phyloP scores from a whole-genome alignment of 2,888 invertebrate genomes.

The Macrophya annulata region DNA sequence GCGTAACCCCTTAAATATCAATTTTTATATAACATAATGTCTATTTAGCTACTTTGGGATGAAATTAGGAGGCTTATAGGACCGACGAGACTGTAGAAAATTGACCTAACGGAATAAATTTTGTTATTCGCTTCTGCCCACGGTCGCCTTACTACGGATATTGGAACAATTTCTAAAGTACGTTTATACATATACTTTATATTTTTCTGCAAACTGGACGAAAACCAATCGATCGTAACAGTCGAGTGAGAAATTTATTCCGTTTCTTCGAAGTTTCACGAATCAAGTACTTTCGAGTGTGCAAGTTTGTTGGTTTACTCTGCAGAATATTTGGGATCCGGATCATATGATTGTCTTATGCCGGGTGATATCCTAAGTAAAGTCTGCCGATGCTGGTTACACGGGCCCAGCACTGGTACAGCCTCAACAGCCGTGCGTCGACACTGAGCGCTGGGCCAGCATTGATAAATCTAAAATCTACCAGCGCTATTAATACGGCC shows the following conservation, averaged over 20 bases:
- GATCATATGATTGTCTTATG: background rate
- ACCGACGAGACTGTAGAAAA: background rate
- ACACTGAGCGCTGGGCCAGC: too few species aligned
- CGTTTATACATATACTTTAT: background rate
- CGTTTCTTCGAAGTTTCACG: background rate
- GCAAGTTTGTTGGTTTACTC: constrained; percentile 2
- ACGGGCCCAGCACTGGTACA: too few species aligned
- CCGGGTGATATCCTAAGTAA: background rate
- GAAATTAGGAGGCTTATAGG: background rate
- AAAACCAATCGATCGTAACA: background rate
- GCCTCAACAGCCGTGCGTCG: too few species aligned
- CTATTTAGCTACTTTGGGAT: background rate
- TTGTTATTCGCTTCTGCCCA: background rate
- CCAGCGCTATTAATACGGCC: too few species aligned
- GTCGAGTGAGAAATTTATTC: background rate
- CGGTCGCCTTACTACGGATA: too few species aligned
- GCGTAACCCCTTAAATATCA: background rate
- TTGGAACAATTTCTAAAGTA: background rate
- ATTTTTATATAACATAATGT: background rate
- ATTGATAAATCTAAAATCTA: too few species aligned
- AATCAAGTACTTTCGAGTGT: background rate
- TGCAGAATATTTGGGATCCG: background rate
- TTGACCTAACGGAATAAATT: background rate
- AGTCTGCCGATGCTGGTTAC: too few species aligned
- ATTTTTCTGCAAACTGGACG: constrained; percentile 15